Evolutionary conservation across 2,888 invertebrate species (phyloP).

Genomic region (Diachrysia chrysitis): DNA sequence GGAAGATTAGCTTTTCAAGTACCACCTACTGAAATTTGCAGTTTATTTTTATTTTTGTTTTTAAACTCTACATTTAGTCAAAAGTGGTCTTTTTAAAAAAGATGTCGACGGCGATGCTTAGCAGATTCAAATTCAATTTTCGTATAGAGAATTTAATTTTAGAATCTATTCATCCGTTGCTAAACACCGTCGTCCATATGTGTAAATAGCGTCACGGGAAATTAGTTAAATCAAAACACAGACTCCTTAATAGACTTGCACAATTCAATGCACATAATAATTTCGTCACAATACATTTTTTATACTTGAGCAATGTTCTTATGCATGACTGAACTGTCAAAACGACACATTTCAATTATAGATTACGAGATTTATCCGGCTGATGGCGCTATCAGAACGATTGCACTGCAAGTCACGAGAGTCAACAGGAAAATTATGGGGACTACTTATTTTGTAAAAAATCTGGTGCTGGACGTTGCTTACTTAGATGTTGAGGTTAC

Average conservation of each 20-base stretch:
- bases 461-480: too few species aligned
- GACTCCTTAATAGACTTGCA: conserved; percentile 21
- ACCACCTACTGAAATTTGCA: background rate
- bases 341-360: conserved; percentile 77
- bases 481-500: too few species aligned
- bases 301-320: conserved; percentile 65
- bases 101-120: too few species aligned
- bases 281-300: conserved; percentile 40
- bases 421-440: conserved; percentile 8
- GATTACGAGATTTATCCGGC: conserved; percentile 69
- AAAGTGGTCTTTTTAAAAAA: too few species aligned
- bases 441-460: background rate
- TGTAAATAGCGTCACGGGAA: conserved; percentile 9
- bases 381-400: conserved; percentile 64
- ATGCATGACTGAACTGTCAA: conserved; percentile 70
- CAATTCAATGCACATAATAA: conserved; percentile 24
- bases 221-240: conserved; percentile 22
- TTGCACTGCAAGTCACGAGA: conserved; percentile 59
- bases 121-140: too few species aligned
- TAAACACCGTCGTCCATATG: too few species aligned
- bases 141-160: too few species aligned
- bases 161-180: too few species aligned
- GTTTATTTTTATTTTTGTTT: background rate
- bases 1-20: background rate
- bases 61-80: background rate